Percentiles rank a stretch among this genome's conserved stretches.
Conservation (phyloP, 2,797 vertebrate genomes). For the Nasua narica region DNA sequence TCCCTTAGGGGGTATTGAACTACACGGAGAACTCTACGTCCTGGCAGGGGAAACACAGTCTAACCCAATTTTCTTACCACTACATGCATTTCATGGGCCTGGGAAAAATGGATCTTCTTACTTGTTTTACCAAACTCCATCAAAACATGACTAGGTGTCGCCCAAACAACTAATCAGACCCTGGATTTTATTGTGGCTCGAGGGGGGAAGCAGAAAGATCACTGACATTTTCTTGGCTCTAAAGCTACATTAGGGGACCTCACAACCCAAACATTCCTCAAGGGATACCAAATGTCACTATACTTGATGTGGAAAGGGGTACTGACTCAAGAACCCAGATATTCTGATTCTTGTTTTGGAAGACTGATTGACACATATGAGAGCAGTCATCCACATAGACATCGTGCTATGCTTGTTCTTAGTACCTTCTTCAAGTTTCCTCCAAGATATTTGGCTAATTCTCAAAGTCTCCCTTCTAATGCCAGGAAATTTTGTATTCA, state of each 20-base stretch:
- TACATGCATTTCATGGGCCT: conserved; percentile 48
- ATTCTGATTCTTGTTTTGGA: conserved; percentile 26
- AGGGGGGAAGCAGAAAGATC: conserved; percentile 56
- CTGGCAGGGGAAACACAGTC: conserved; percentile 63
- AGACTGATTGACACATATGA: not conserved
- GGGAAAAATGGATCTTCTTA: conserved; percentile 73
- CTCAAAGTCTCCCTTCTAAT: not conserved
- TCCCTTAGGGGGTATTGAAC: conserved; percentile 68
- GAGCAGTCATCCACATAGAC: not conserved
- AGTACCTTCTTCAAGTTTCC: not conserved
- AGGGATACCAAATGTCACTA: conserved; percentile 55
- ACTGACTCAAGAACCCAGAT: conserved; percentile 39
- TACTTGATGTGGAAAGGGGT: not conserved
- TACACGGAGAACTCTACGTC: conserved; percentile 62
- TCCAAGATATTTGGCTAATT: not conserved
- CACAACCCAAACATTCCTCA: conserved; percentile 17
- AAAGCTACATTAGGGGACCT: conserved; percentile 37
- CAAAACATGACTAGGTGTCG: conserved; percentile 68
- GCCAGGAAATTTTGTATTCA: not conserved
- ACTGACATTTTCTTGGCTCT: conserved; percentile 74
- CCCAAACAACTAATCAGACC: conserved; percentile 71
- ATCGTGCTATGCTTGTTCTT: not conserved
- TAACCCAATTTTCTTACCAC: conserved; percentile 69
- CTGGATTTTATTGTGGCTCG: conserved; percentile 58
- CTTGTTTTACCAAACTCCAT: conserved; percentile 72